Conservation (phyloP, 2,888 invertebrate species). For the Drosophila niveifrons region DNA sequence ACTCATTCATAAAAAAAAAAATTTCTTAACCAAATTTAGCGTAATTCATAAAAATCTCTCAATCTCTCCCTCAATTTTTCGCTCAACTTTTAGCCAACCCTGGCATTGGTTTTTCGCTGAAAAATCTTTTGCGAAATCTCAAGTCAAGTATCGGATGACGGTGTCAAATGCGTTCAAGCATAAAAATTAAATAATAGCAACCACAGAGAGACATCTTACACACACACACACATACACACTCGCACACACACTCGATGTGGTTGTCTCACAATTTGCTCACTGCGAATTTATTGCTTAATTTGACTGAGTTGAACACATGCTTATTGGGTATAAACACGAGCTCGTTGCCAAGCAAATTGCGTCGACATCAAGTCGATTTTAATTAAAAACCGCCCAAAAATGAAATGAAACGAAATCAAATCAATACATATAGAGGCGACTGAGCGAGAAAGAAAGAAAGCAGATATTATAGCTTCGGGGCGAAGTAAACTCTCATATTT, state of each 20-base stretch:
- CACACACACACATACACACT: background rate
- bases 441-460: no score
- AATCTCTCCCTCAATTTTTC: no score
- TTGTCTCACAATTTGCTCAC: constrained; percentile 9
- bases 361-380: constrained; percentile 60
- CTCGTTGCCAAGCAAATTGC: constrained; percentile 60
- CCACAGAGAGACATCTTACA: constrained; percentile 20
- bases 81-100: constrained; percentile 26
- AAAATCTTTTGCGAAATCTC: constrained; percentile 27
- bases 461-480: background rate
- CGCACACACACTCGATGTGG: constrained; percentile 2
- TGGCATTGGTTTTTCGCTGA: constrained; percentile 35
- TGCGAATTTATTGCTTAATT: constrained; percentile 26
- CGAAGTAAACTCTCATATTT: constrained; percentile 3
- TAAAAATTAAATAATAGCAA: constrained; percentile 70
- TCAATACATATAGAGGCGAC: constrained; percentile 42
- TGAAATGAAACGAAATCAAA: constrained; percentile 45
- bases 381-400: constrained; percentile 60
- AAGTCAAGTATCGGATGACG: constrained; percentile 62
- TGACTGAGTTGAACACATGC: constrained; percentile 16
- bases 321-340: constrained; percentile 21
- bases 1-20: no score
- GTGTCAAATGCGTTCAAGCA: constrained; percentile 61
- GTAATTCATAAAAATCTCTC: no score
- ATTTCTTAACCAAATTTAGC: no score